Base-by-base conservation (phyloP, 2,888 invertebrate genomes). In the Alentia gelatinosa region DNA sequence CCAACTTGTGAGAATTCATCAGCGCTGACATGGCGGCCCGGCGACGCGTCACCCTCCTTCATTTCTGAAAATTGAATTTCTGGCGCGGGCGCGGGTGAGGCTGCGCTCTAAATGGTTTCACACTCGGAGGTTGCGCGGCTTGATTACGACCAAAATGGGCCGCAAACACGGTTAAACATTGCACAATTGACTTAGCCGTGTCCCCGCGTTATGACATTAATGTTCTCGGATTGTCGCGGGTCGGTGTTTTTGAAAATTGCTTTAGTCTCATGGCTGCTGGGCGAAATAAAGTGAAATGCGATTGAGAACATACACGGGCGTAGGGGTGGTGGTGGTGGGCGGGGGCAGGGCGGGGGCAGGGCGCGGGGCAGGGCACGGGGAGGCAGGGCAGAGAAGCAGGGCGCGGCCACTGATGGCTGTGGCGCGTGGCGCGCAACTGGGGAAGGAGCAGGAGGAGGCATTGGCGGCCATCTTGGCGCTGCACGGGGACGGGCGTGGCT, bases 141-240 rank as follows among this genome's bases (percentile, higher is more conserved):
- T 86, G 90, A 86, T 90, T 90, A 90, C 86, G 37, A 92, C 93
- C 91, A 91, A 90, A 94, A 94, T 93, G 93, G 86, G 92, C 92
- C 92, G 92, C 94, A 94, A 94, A 94, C 94, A 94, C 93, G 93
- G 93, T 94, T 94, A 94, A 94, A 94, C 94, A 94, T 94, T 94
- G 94, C 91, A 92, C 93, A 92, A 93, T 93, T 93, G 94, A 93
- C 93, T 92, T 75, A 63, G 90, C 56, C 86, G 37, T 50, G 86
- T 74, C 84, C 42, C 35, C 35, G 88, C 92, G 93, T 94, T 94
- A 94, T 94, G 93, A 92, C 93, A 94, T 94, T 95, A 94, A 94
- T 94, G 91, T 93, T 92, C 91, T 92, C 93, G 94, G 94, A 94
- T 94, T 92, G 94, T 92, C 74, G 26, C 86, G 50, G 86, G 47